Base-by-base conservation (phyloP, 2,113 vertebrate genomes). In the Percina caprodes region DNA sequence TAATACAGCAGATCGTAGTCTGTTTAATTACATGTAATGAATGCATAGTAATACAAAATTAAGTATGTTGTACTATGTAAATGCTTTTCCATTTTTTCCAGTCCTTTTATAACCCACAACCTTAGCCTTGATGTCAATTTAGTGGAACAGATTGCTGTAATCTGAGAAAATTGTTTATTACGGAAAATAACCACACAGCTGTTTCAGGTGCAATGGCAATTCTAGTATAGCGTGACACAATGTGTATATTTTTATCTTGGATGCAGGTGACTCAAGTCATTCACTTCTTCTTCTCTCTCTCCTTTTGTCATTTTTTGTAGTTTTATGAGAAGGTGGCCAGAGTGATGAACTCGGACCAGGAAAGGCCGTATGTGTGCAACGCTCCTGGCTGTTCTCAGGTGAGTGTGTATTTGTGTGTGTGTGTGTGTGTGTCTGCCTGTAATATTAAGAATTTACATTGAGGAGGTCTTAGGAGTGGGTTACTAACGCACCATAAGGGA, bases 321-420 rank as follows among this genome's bases (percentile, higher is more conserved):
- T 97, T 99, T 97, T 97, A 99, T 99, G 97, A 97, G 95, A 97
- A 97, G 94, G 96, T 96, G 95, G 95, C 96, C 93, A 96, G 96
- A 97, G 96, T 96, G 96, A 99, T 99, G 98, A 99, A 99, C 96
- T 96, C 98, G 93, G 98, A 99, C 96, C 98, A 98, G 96, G 98
- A 99, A 95, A 97, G 98, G 96, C 98, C 97, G 69, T 99, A 96
- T 88, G 90, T 99, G 93, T 99, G 98, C 96, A 97, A 95, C 86
- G 98, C 98, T 94, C 98, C 97, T 56, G 98, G 97, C 95, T 99
- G 98, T 95, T 99, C 98, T 91, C 98, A 99, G 98, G 98, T 99
- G 93, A 97, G 96, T 74, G 65, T 56, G 19, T 69, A 49, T 85
- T 18, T 58, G 5, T 66, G 26, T 52, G 45, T 77, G 59, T 73